These are phyloP conservation scores for Stichopus chloronotus DNA, from an alignment of 35 echinoderm and acorn worm species.

Conservation along the genomic window DNA sequence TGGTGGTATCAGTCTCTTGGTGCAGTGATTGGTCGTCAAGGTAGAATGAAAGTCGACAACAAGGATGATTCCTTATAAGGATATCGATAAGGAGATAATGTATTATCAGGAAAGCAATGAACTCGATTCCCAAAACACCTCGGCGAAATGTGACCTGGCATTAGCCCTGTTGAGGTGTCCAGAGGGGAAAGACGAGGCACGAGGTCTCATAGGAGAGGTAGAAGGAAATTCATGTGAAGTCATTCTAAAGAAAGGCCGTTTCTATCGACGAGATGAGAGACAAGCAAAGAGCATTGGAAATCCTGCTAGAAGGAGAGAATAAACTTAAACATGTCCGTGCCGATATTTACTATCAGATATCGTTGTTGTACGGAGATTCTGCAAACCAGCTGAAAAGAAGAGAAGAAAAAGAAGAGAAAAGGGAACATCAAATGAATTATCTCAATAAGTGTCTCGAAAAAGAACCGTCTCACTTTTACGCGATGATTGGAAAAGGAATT, in stretches of 20 bases:
- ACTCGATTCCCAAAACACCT: conserved; percentile 4
- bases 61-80: not conserved
- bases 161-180: not conserved
- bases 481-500: not conserved
- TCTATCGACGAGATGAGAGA: conserved; percentile 18
- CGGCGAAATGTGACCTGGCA: conserved; percentile 9
- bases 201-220: not conserved
- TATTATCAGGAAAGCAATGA: conserved; percentile 30
- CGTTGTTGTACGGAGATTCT: not conserved
- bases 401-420: not conserved
- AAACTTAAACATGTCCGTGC: not conserved
- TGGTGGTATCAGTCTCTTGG: conserved; percentile 26
- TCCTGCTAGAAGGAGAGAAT: conserved; percentile 10
- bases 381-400: not conserved
- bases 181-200: not conserved
- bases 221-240: not conserved
- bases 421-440: not conserved
- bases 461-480: conserved; percentile 1
- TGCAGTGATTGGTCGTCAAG: not conserved
- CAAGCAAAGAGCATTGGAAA: not conserved
- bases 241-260: conserved; percentile 32
- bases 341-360: conserved; percentile 23
- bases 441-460: not conserved
- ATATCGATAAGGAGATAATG: not conserved
- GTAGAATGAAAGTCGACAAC: not conserved